A percentile compares a stretch with the other conserved stretches of the same genome.
phyloP scores from a whole-genome alignment of 2,888 invertebrate genomes.

The Blastobasis lacticolella region DNA sequence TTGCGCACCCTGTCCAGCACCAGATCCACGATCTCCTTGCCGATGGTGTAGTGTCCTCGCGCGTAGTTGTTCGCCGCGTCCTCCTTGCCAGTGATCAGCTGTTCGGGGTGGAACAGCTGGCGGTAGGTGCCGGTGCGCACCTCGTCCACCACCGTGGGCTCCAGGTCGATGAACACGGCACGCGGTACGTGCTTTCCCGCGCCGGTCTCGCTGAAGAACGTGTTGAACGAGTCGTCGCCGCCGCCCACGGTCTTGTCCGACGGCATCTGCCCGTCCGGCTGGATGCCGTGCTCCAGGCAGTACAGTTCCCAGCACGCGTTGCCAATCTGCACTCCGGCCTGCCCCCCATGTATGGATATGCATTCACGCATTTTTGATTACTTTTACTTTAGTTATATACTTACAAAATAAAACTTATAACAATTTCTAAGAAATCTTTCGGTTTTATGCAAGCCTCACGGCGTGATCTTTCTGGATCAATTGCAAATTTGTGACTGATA shows the following conservation, averaged over 20 bases:
- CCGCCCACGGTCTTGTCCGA: slow-evolving; percentile 87
- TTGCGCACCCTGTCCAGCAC: slow-evolving; percentile 90
- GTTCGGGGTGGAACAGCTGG: slow-evolving; percentile 96
- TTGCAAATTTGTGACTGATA: too few relatives aligned
- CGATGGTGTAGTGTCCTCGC: slow-evolving; percentile 96
- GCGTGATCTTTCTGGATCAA: too few relatives aligned
- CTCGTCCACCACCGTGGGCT: slow-evolving; percentile 96
- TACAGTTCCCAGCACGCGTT: slow-evolving; percentile 92
- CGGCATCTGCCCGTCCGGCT: slow-evolving; percentile 90
- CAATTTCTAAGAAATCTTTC: too few relatives aligned
- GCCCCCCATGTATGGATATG: slow-evolving; percentile 64
- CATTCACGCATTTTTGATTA: slow-evolving; percentile 59
- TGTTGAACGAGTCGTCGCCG: slow-evolving; percentile 95
- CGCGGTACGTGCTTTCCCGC: slow-evolving; percentile 96
- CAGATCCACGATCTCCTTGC: slow-evolving; percentile 93
- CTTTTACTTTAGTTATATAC: slow-evolving; percentile 21
- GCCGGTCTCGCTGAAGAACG: slow-evolving; percentile 94
- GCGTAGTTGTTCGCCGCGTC: slow-evolving; percentile 98
- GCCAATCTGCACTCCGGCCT: slow-evolving; percentile 86
- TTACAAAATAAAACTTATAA: slow-evolving; percentile 38
- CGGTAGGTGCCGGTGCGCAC: slow-evolving; percentile 90
- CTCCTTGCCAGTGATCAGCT: slow-evolving; percentile 95
- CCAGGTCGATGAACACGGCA: slow-evolving; percentile 95
- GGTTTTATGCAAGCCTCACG: too few relatives aligned
- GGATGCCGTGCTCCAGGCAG: slow-evolving; percentile 87